Base-by-base conservation (phyloP, 2,888 invertebrate genomes). In the Conus canariensis region DNA sequence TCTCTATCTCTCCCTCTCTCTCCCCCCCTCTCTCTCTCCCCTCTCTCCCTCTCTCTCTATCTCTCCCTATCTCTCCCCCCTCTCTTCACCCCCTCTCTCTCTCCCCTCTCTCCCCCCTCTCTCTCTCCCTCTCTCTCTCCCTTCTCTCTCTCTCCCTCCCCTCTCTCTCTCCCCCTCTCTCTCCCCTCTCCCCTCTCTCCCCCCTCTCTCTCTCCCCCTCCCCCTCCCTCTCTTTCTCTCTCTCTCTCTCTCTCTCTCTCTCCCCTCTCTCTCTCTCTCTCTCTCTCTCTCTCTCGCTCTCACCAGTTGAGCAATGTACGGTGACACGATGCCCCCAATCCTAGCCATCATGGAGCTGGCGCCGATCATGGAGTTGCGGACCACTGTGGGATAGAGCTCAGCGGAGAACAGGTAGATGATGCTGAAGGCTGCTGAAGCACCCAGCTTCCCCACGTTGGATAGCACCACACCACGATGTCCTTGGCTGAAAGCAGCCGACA, bases 251-350 rank as follows among this genome's bases (percentile, higher is more conserved):
- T 4, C 45, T 45, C 45, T 45, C 45, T 45, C 45, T 45, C 45
- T 3, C 45, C 3, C 45, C 3, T 3, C 70, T 22, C 70, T 70
- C 70, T 70, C 70, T 70, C 70, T 70, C 70, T 70, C 70, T 70
- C 70, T 70, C 70, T 70, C 70, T 70, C 70, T 70, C 70, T 70
- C 70, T 70, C 70, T 70, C 16, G 10, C 56, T 56, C 59, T 45
- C 56, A 94, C 94, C 86, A 94, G 93, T 82, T 93, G 93, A 12
- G 94, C 94, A 12, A 94, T 93, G 85, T 94, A 94, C 12, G 94
- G 94, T 10, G 94, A 92, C n/a, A 94, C 85, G 92, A 94, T 94
- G 12, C 93, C 93, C 7, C 94, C 94, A 3, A 94, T 67, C 77
- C 94, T 90, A 10, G 93, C 94, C 56, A 93, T 87, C 91, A 93